Percentiles rank a stretch among this genome's conserved stretches.
Conservation (phyloP, 1,140 invertebrate species). For the Drosophila navojoa region DNA sequence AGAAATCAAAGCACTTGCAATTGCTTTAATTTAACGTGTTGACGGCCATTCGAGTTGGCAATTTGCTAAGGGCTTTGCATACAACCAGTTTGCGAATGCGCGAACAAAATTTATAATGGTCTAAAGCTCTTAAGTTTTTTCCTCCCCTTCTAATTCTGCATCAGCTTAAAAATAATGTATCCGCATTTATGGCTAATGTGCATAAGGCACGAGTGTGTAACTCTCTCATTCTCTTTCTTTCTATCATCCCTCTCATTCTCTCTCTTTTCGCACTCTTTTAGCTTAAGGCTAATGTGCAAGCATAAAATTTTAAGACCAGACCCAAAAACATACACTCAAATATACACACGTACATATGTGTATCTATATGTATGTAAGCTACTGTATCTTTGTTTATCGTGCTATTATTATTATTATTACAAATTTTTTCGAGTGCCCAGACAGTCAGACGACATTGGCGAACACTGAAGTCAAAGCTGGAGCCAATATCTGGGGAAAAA, state of each 20-base stretch:
- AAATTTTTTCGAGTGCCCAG: conserved; percentile 28
- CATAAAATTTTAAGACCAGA: conserved; percentile 81
- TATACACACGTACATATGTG: conserved; percentile 2
- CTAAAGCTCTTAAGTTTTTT: conserved; percentile 1
- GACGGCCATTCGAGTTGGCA: conserved; percentile 32
- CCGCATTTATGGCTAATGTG: conserved; percentile 65
- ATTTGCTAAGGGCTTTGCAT: conserved; percentile 32
- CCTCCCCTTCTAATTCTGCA: neutral
- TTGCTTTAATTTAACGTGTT: conserved; percentile 59
- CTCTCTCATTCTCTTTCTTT: conserved; percentile 16
- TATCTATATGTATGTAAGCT: conserved; percentile 16
- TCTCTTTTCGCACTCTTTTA: conserved; percentile 8
- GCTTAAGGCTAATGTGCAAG: conserved; percentile 67
- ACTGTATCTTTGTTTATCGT: conserved; percentile 8
- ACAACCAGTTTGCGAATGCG: neutral
- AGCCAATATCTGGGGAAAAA: conserved; percentile 38
- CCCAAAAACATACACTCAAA: conserved; percentile 24
- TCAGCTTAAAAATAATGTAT: conserved; percentile 29
- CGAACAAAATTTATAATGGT: neutral
- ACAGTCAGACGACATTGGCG: conserved; percentile 39
- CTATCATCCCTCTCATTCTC: neutral
- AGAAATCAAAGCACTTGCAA: conserved; percentile 44
- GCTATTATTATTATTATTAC: conserved; percentile 1
- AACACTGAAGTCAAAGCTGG: conserved; percentile 33
- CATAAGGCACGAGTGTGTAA: conserved; percentile 19